Evolutionary conservation across 1,140 invertebrate species (phyloP), one percentile per base, ranked within the genome.

Genomic region (Sycophila sp.): DNA sequence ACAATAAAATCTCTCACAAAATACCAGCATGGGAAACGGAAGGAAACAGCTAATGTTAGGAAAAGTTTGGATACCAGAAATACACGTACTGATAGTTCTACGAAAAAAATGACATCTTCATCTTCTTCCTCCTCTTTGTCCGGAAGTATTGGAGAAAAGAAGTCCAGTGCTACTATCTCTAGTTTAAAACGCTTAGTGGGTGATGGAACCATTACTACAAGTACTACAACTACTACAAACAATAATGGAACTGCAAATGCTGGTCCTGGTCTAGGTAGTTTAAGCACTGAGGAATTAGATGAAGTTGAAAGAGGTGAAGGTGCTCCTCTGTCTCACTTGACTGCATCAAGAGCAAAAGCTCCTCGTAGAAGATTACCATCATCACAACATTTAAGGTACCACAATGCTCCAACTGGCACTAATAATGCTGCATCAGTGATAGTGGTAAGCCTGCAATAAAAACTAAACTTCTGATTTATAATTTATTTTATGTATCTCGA

Each of bases 351-450:
- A 73, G 89, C 88, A 2, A 90, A 90, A 80, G 89, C 89, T 74
- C 91, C 91, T 2, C 87, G 89, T 22, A 83, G 90, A 73, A 86
- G 91, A 75, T 89, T 88, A 30, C 91, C 91, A 8, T 90, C 91
- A 0, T 82, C 83, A 13, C 82, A 85, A 65, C 82, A 79, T 74
- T 73, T 84, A 32, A 75, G 86, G 77, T 75, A 84, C 84, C 77
- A 79, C 17, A 72, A 63, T 15, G 64, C 66, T 6, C 67, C 67
- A 22, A 73, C 58, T 38, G 65, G 19, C 49, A 69, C 66, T 10
- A 72, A 70, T 40, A 69, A 69, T 51, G 1, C 28, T 38, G 2
- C 42, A 17, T 26, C 32, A 42, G 36, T 32, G 19, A 10, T 66
- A 22, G 4, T 5, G 8, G 40, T 51, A 38, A 36, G 28, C 24